Conservation (phyloP, 2,888 invertebrate genomes). For the Aphodius sticticus region DNA sequence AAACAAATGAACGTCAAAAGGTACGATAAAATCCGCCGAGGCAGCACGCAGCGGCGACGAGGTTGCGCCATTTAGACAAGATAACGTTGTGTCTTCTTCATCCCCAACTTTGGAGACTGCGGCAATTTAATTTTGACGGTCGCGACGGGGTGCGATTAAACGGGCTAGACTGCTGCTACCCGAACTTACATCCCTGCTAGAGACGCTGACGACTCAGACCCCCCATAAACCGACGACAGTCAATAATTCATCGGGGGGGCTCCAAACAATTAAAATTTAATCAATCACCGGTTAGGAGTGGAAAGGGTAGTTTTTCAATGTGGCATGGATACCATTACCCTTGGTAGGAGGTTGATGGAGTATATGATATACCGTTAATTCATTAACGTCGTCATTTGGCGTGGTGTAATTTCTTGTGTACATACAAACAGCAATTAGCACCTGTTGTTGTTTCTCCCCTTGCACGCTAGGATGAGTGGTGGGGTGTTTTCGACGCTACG, state of each 20-base stretch:
- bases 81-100: neutral
- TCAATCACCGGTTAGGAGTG: neutral
- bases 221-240: neutral
- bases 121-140: neutral
- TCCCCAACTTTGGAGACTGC: neutral
- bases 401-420: neutral
- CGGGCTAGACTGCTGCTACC: neutral
- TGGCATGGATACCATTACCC: neutral
- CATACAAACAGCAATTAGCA: neutral
- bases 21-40: neutral
- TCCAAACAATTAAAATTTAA: neutral
- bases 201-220: neutral
- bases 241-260: neutral
- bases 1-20: constrained; percentile 4
- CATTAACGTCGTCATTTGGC: neutral
- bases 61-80: neutral
- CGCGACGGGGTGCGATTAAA: neutral
- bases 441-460: neutral
- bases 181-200: neutral
- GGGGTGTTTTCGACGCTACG: neutral
- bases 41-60: neutral
- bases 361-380: neutral
- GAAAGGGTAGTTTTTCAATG: neutral
- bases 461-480: neutral
- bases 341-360: neutral